Conservation (phyloP, 2,797 vertebrate genomes). For the Cyprinella venusta region DNA sequence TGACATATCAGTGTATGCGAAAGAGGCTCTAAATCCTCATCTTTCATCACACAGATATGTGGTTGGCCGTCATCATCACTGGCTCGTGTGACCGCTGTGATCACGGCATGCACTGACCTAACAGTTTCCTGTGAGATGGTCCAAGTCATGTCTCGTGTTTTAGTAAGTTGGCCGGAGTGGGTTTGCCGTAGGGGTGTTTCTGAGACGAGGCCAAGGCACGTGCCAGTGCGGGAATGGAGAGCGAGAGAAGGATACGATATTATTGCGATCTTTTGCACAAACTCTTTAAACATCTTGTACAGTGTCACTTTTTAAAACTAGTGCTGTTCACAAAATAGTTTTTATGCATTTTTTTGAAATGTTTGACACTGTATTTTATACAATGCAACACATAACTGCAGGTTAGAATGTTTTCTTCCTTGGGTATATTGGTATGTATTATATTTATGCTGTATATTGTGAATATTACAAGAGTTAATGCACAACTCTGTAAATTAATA, state of each 20-base stretch:
- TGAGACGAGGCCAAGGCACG: constrained; percentile 5
- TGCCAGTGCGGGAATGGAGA: constrained; percentile 38
- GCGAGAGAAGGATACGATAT: constrained; percentile 54
- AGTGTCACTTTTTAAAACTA: constrained; percentile 82
- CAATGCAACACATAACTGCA: constrained; percentile 85
- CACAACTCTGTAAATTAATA: constrained; percentile 56
- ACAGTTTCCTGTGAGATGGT: constrained; percentile 27
- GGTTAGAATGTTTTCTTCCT: constrained; percentile 86
- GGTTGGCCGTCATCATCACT: neutral
- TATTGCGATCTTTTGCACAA: constrained; percentile 82
- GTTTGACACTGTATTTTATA: constrained; percentile 90
- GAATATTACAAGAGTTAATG: constrained; percentile 75
- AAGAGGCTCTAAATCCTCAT: constrained; percentile 6
- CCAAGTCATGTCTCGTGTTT: constrained; percentile 16
- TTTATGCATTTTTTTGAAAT: constrained; percentile 82
- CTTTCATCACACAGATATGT: neutral
- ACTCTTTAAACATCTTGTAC: constrained; percentile 77
- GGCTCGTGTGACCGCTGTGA: constrained; percentile 22
- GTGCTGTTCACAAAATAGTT: constrained; percentile 81
- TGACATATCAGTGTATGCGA: constrained; percentile 11
- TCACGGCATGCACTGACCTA: constrained; percentile 14
- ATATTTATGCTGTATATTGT: constrained; percentile 65
- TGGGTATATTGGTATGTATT: constrained; percentile 74
- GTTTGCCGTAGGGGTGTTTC: constrained; percentile 6
- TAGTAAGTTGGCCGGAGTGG: constrained; percentile 7